Evolutionary conservation across 2,888 invertebrate species (phyloP).

Genomic region (Corbicula japonica): DNA sequence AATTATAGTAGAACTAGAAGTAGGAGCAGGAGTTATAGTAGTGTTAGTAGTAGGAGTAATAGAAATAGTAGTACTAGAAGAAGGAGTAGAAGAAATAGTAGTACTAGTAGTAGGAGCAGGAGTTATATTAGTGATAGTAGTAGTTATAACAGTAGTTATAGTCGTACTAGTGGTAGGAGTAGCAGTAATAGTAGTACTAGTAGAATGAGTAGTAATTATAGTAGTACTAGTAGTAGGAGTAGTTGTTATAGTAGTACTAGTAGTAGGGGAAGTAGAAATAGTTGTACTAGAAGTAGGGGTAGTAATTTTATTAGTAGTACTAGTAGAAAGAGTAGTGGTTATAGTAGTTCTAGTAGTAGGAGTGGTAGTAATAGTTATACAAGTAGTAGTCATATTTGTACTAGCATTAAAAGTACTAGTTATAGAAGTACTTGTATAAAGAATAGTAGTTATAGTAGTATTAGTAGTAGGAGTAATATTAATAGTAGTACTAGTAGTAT

Average conservation of each 20-base stretch:
- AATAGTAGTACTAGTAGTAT: not conserved
- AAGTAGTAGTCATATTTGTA: no score
- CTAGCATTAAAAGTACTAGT: not conserved
- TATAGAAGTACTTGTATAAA: not conserved
- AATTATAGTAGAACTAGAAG: not conserved
- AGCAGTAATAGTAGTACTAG: constrained; percentile 11
- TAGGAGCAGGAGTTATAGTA: no score
- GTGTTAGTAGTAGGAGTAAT: no score
- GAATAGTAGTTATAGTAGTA: not conserved
- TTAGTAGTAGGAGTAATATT: not conserved
- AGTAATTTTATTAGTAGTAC: constrained; percentile 7
- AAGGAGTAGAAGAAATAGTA: constrained; percentile 3
- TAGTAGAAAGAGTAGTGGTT: not conserved
- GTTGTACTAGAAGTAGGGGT: constrained; percentile 5
- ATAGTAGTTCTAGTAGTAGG: constrained; percentile 9
- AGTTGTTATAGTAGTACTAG: constrained; percentile 7
- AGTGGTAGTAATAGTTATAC: not conserved
- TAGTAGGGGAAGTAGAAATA: constrained; percentile 6
- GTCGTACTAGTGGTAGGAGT: constrained; percentile 5
- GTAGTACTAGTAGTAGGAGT: constrained; percentile 6
- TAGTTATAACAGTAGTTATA: not conserved
- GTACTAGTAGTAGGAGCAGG: constrained; percentile 1
- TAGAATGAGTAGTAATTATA: constrained; percentile 5
- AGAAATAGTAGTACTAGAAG: constrained; percentile 1
- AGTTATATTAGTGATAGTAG: constrained; percentile 8